These are phyloP conservation scores for Euclidia mi DNA, from an alignment of 2,888 invertebrate species.

Conservation along the genomic window DNA sequence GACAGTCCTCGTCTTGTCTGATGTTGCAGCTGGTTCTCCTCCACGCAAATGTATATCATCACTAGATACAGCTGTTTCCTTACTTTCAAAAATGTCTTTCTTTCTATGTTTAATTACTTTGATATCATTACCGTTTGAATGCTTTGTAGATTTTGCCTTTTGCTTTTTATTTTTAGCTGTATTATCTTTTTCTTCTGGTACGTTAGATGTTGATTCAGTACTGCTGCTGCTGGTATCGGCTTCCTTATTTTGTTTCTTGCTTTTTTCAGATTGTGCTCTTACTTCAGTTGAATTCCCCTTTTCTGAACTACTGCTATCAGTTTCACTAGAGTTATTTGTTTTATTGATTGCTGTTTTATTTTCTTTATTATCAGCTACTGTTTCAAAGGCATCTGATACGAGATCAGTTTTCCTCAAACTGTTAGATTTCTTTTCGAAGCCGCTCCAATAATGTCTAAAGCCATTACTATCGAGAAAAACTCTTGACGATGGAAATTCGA, in stretches of 20 bases:
- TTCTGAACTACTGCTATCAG: not conserved
- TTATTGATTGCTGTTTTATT: not conserved
- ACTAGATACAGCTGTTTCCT: not conserved
- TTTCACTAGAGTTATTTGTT: not conserved
- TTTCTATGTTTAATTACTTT: not conserved
- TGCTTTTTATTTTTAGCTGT: not conserved
- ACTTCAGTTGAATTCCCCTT: not conserved
- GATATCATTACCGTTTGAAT: not conserved
- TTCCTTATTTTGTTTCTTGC: not conserved
- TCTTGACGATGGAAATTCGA: slow-evolving; percentile 29
- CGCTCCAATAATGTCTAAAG: slow-evolving; percentile 75
- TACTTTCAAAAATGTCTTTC: not conserved
- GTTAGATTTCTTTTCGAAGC: slow-evolving; percentile 48
- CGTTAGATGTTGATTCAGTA: no score
- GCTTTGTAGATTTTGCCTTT: slow-evolving; percentile 5
- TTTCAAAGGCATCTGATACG: not conserved
- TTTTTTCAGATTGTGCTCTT: no score
- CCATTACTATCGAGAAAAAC: slow-evolving; percentile 75
- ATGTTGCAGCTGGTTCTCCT: not conserved
- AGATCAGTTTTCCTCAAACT: slow-evolving; percentile 60
- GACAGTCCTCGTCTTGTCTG: slow-evolving; percentile 34
- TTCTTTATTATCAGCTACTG: slow-evolving; percentile 7
- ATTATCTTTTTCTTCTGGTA: not conserved
- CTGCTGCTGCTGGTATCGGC: no score
- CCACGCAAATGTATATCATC: no score